Evolutionary conservation across 2,113 vertebrate genomes (phyloP), one percentile per base, ranked within the genome.

Genomic region (Hipposideros armiger): DNA sequence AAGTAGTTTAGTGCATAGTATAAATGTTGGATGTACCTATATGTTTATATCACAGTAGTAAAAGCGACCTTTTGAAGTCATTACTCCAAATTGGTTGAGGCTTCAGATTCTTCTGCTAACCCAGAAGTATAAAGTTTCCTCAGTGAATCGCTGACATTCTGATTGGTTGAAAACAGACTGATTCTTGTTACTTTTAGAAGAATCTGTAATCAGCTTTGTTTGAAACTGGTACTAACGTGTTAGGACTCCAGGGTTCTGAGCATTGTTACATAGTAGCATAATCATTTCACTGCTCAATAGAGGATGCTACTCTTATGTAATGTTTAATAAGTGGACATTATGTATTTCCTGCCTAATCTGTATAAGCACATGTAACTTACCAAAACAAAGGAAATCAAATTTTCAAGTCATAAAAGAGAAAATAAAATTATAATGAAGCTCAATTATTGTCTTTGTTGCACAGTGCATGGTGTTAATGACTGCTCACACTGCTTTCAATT

Each of bases 401-500:
- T 97, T 96, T 95, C 62, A 93, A 94, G 45, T 91, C 73, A 62
- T 91, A 80, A 72, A 84, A 88, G 73, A 95, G 78, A 58, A 83
- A 94, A 95, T 86, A 93, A 94, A 92, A 90, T 95, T 60, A 42
- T 80, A 92, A 93, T 85, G 67, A 92, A 96, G 72, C 60, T 91
- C 82, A 95, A 70, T 94, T 84, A 86, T 76, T 89, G 84, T 70
- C 95, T 97, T 96, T 97, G 94, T 97, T 98, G 95, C 90, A 70
- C 50, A 50, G 40, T 97, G 83, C 97, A 87, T 98, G 80, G 1
- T 97, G 94, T 97, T 98, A 98, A 98, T 99, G 98, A 98, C 95
- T 97, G 96, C 98, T 99, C 98, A 98, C 97, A 95, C 88, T 97
- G 98, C 98, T 99, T 99, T 98, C 77, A 98, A 97, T 98, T 99